Percentiles rank a stretch among this genome's conserved stretches.
Evolutionary conservation across 2,888 invertebrate species (phyloP).

Genomic region (Pristionchus exspectatus): DNA sequence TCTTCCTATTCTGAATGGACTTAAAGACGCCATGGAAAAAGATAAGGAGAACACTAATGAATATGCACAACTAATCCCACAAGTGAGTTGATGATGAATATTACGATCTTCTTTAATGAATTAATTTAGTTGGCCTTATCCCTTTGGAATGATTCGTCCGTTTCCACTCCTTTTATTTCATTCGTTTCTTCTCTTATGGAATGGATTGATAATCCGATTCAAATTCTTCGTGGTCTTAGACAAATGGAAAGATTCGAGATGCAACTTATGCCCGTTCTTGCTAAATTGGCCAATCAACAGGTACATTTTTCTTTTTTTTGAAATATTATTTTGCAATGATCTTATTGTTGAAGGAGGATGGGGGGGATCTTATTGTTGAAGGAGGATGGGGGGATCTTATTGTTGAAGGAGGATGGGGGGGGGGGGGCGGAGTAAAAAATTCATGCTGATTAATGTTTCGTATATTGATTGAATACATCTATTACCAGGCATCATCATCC

Average conservation of each 20-base stretch:
- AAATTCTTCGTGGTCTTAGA: neutral
- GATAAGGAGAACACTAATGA: conserved; percentile 9
- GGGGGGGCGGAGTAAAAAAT: no score
- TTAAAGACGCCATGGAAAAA: neutral
- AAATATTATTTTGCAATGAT: no score
- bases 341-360: no score
- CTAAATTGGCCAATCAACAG: conserved; percentile 59
- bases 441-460: no score
- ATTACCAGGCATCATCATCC: neutral
- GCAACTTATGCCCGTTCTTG: conserved; percentile 68
- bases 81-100: neutral
- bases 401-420: no score
- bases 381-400: no score
- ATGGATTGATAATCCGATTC: neutral
- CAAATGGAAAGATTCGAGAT: conserved; percentile 66
- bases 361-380: no score
- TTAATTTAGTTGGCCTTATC: conserved; percentile 14
- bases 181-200: conserved; percentile 28
- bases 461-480: neutral
- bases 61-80: conserved; percentile 24
- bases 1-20: conserved; percentile 19
- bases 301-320: neutral
- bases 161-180: conserved; percentile 5
- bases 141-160: neutral
- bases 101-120: neutral